A percentile compares a stretch with the other conserved stretches of the same genome.
phyloP scores from a whole-genome alignment of 2,797 vertebrate species.

The Heliangelus exortis region DNA sequence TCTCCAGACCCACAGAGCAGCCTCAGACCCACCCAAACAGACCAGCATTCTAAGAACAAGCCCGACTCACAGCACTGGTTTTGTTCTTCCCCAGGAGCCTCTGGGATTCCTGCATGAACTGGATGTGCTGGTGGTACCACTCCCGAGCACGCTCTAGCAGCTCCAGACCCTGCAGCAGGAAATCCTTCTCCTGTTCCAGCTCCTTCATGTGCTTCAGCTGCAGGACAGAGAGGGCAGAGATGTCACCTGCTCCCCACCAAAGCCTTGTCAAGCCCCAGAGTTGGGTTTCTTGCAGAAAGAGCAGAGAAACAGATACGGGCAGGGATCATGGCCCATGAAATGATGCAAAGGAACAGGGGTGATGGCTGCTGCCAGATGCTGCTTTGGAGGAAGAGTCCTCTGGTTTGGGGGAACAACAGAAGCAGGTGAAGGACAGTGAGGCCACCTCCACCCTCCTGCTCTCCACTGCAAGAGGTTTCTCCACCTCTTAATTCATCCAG shows the following conservation, averaged over 20 bases:
- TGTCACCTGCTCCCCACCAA: not conserved
- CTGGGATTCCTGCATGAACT: slow-evolving; percentile 89
- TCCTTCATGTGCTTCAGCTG: slow-evolving; percentile 95
- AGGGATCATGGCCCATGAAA: not conserved
- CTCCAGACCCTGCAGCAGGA: slow-evolving; percentile 90
- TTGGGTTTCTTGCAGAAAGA: not conserved
- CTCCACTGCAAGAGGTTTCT: not conserved
- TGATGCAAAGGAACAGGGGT: not conserved
- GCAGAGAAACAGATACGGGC: not conserved
- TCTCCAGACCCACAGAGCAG: not conserved
- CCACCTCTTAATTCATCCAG: not conserved
- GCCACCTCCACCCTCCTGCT: not conserved
- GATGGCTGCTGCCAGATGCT: not conserved
- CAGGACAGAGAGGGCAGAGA: not conserved
- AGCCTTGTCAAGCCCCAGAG: not conserved
- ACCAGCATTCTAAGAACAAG: not conserved
- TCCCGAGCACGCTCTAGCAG: slow-evolving; percentile 87
- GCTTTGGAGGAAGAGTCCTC: not conserved
- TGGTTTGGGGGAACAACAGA: not conserved
- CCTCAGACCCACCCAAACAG: not conserved
- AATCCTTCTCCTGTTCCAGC: slow-evolving; percentile 93
- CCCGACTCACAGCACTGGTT: slow-evolving; percentile 76
- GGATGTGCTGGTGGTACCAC: slow-evolving; percentile 94
- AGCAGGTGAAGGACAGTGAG: not conserved
- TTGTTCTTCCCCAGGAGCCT: slow-evolving; percentile 82